These are phyloP conservation scores for Dysidea cf. avara DNA, from an alignment of 37 sponge, comb jelly and placozoan genomes.

Conservation along the genomic window DNA sequence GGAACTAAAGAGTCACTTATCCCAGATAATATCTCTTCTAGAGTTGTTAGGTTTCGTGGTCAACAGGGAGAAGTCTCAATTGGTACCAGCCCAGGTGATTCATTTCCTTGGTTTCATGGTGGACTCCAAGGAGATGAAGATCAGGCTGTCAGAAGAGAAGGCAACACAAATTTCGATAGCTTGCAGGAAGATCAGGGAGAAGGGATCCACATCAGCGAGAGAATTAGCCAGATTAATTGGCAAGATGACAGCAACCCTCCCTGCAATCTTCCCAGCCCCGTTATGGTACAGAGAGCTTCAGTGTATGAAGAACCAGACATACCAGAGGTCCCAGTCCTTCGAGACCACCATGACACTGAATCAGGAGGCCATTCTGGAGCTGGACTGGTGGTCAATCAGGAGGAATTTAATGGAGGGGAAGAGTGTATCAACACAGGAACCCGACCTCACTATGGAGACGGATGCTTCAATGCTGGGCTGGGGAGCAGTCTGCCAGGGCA, in stretches of 20 bases:
- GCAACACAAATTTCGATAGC: neutral
- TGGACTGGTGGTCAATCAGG: constrained; percentile 19
- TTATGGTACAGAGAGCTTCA: constrained; percentile 30
- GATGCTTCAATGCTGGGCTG: constrained; percentile 43
- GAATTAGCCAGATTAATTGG: constrained; percentile 26
- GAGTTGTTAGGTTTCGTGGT: neutral
- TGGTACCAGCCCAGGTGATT: constrained; percentile 1
- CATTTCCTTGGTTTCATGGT: constrained; percentile 41
- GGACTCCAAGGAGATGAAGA: constrained; percentile 27
- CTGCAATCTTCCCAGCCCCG: constrained; percentile 33
- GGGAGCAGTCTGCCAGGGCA: constrained; percentile 36
- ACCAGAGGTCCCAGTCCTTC: neutral
- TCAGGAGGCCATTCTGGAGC: neutral
- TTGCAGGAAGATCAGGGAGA: neutral
- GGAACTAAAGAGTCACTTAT: neutral
- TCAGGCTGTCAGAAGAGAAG: constrained; percentile 35
- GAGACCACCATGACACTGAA: neutral
- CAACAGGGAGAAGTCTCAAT: neutral
- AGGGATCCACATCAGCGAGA: constrained; percentile 6
- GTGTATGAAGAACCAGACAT: neutral
- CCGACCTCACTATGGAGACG: constrained; percentile 17
- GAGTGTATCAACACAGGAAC: neutral
- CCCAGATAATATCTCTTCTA: neutral
- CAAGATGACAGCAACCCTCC: constrained; percentile 21
- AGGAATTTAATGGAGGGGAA: neutral